Evolutionary conservation across 1,140 invertebrate genomes (phyloP), one percentile per base, ranked within the genome.

Genomic region (Sycophaga agraensis): DNA sequence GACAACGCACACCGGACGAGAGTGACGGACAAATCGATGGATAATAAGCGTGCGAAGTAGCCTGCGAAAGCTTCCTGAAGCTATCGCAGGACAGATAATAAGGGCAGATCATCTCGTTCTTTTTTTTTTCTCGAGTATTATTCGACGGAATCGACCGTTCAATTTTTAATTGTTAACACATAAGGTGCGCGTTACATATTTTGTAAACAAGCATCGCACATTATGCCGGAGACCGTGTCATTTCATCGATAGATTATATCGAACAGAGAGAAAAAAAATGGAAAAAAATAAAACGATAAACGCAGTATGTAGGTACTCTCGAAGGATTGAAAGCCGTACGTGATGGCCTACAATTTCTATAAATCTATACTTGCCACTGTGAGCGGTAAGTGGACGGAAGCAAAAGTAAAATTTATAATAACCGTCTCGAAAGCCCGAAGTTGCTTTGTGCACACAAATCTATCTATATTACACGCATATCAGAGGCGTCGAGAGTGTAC

Each of bases 1-100:
- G 63, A 54, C 40, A 46, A 54, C 64, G 49, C 64, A 63, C 50
- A 63, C 59, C 49, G 54, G 22, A 50, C 58, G 58, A 53, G 58
- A 60, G 40, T 35, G 49, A 53, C 16, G 49, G 58, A 53, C 35
- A 48, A 48, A 48, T 37, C 37, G 34, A 56, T 26, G 35, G 16
- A 46, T n/a, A 24, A 53, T 45, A 59, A 43, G 28, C 48, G 12
- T 37, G 49, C 58, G 48, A 51, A 37, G 19, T 9, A n/a, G 21
- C 8, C 34, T 46, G 43, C 21, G 37, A 37, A 48, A 48, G 26
- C 31, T 61, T 54, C 31, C 48, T 55, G 17, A 55, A 55, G 35
- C 26, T 48, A 16, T 40, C 50, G 24, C 51, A 46, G 34, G 42
- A 45, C 42, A 24, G 28, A 11, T 4, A 11, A 31, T 31, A 11